phyloP scores from a whole-genome alignment of 1,140 invertebrate species.

The Trinorchestia longiramus region DNA sequence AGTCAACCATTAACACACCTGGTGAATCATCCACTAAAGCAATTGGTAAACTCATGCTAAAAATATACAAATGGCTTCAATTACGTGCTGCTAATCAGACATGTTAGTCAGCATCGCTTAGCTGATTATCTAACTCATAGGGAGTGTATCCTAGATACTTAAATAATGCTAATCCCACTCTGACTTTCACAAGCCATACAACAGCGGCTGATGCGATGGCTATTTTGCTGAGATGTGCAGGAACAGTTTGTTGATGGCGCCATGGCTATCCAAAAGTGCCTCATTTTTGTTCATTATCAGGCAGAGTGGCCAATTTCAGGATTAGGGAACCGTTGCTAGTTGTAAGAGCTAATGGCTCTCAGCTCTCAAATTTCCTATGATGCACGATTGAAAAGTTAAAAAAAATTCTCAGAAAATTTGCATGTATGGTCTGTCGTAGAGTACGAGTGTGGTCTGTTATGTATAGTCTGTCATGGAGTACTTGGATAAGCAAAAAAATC shows the following conservation, averaged over 20 bases:
- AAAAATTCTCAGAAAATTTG: not conserved
- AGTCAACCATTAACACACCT: no score
- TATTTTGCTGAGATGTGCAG: not conserved
- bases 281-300: not conserved
- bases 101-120: no score
- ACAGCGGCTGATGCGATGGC: not conserved
- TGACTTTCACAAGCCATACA: not conserved
- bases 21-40: no score
- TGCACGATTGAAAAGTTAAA: not conserved
- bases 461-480: no score
- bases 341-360: not conserved
- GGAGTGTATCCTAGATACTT: not conserved
- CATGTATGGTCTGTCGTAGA: no score
- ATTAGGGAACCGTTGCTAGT: not conserved
- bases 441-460: no score
- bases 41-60: no score
- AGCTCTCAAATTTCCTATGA: not conserved
- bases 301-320: not conserved
- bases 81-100: no score
- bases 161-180: not conserved
- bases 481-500: no score
- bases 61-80: no score
- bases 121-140: not conserved
- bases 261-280: not conserved
- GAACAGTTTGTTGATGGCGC: not conserved